phyloP scores from a whole-genome alignment of 2,888 invertebrate species.

The Stenurella melanura region DNA sequence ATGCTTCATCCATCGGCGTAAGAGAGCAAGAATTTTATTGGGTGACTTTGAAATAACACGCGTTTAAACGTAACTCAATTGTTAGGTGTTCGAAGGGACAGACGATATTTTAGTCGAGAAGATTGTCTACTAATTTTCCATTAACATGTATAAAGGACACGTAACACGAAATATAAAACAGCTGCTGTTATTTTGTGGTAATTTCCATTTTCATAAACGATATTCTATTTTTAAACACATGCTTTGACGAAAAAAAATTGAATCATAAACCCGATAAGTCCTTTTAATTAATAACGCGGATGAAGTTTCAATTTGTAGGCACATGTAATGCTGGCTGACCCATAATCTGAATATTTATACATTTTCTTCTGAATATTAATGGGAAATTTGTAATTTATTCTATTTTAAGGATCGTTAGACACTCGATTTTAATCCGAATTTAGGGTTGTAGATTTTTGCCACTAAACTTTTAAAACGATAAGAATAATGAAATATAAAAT shows the following conservation, averaged over 20 bases:
- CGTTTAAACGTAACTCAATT: too few relatives aligned
- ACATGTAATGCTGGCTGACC: constrained; percentile 15
- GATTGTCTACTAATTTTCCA: too few relatives aligned
- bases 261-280: constrained; percentile 18
- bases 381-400: constrained; percentile 10
- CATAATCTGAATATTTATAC: constrained; percentile 33
- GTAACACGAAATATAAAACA: not conserved
- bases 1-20: too few relatives aligned
- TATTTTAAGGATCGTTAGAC: not conserved
- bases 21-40: too few relatives aligned
- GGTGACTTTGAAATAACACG: too few relatives aligned
- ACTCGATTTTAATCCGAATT: not conserved
- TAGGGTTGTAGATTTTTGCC: not conserved
- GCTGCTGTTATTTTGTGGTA: not conserved
- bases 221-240: not conserved
- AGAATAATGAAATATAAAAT: not conserved
- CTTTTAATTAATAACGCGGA: constrained; percentile 20
- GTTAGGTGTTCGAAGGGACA: too few relatives aligned
- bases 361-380: constrained; percentile 21
- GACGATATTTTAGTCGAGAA: too few relatives aligned
- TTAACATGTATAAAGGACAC: too few relatives aligned
- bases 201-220: constrained; percentile 12
- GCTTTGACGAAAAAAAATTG: constrained; percentile 4
- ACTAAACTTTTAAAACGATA: not conserved
- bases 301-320: constrained; percentile 20